Evolutionary conservation across 2,888 invertebrate species (phyloP).

Genomic region (Tinea trinotella): DNA sequence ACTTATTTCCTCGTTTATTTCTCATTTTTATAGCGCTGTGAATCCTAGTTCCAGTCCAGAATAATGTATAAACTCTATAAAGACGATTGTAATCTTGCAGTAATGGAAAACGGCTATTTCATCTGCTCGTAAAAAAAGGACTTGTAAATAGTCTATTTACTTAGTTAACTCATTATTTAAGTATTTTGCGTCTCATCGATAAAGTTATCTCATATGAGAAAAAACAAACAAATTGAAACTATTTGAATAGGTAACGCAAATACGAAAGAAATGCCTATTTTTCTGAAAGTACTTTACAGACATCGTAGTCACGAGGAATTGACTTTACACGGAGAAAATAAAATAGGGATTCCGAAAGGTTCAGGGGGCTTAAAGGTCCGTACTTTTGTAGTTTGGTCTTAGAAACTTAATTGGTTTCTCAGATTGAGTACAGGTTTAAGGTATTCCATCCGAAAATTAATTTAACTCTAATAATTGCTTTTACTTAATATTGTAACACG

Average conservation of each 20-base stretch:
- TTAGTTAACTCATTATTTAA: background rate
- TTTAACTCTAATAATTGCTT: constrained; percentile 8
- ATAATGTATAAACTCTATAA: background rate
- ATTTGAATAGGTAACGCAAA: background rate
- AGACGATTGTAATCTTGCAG: background rate
- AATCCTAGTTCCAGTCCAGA: background rate
- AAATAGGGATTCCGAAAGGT: constrained; percentile 12
- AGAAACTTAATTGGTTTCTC: constrained; percentile 17
- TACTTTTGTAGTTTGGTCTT: constrained; percentile 13
- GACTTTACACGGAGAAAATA: constrained; percentile 6
- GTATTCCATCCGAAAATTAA: constrained; percentile 13
- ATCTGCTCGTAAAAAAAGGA: background rate
- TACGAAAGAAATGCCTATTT: too few species aligned
- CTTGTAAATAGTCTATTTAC: background rate
- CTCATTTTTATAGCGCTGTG: background rate
- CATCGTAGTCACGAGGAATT: constrained; percentile 4
- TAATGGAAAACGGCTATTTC: background rate
- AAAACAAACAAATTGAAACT: background rate
- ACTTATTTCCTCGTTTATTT: background rate
- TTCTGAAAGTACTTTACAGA: background rate
- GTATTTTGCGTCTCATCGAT: background rate
- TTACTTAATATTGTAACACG: background rate
- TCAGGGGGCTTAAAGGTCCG: constrained; percentile 11
- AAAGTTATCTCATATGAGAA: too few species aligned
- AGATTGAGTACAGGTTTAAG: constrained; percentile 8